Percentiles rank a stretch among this genome's conserved stretches.
phyloP scores from a whole-genome alignment of 2,888 invertebrate genomes.

The Gandaritis pyraliata region DNA sequence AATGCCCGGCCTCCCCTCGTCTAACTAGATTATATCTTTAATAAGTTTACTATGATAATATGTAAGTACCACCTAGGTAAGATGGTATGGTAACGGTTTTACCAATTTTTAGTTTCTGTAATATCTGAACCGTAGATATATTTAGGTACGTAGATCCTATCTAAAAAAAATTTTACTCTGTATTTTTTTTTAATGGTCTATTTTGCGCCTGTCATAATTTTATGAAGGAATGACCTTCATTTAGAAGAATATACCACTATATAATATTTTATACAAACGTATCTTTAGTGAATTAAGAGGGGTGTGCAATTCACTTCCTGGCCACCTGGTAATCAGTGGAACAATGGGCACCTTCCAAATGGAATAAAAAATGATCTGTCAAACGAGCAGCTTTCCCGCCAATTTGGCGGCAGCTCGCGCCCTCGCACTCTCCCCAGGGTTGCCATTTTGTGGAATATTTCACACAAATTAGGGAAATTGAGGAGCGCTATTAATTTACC shows the following conservation, averaged over 20 bases:
- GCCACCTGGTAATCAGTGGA: conserved; percentile 75
- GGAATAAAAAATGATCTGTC: conserved; percentile 81
- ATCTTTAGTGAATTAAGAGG: conserved; percentile 32
- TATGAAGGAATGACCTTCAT: no score
- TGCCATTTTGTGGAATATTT: conserved; percentile 48
- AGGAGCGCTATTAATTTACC: background rate
- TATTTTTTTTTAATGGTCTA: no score
- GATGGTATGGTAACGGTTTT: no score
- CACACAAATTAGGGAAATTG: conserved; percentile 27
- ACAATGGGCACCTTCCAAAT: conserved; percentile 71
- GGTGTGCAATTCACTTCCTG: conserved; percentile 67
- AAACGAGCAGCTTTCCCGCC: conserved; percentile 76
- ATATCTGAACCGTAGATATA: no score
- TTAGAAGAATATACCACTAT: no score
- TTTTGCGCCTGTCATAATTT: no score
- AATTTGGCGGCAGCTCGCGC: conserved; percentile 72
- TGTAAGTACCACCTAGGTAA: no score
- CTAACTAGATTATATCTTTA: conserved; percentile 44
- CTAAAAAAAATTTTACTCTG: no score
- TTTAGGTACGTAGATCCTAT: conserved; percentile 25
- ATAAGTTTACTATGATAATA: no score
- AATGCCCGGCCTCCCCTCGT: conserved; percentile 58
- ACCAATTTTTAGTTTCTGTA: no score
- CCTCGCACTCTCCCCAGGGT: conserved; percentile 60
- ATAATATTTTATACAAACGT: conserved; percentile 19